phyloP scores from a whole-genome alignment of 53 echinoderm and acorn worm genomes.

The Pentamera pediparva region DNA sequence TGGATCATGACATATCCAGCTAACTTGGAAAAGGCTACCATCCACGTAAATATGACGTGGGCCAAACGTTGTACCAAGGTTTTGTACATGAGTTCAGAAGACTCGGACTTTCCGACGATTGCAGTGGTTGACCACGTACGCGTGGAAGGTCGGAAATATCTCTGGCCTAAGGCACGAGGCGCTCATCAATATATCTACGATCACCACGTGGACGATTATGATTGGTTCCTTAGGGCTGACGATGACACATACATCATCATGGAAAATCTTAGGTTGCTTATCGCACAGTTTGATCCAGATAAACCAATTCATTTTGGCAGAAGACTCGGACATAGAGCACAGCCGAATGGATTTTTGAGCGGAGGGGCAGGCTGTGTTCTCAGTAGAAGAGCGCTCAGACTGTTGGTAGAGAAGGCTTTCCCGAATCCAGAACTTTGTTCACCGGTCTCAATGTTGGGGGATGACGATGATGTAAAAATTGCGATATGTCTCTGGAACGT shows the following conservation, averaged over 20 bases:
- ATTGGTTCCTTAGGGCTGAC: too few species aligned
- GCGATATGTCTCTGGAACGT: conserved; percentile 67
- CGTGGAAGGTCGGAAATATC: conserved; percentile 61
- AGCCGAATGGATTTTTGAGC: conserved; percentile 70
- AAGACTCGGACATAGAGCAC: conserved; percentile 69
- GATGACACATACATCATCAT: too few species aligned
- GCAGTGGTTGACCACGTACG: conserved; percentile 43
- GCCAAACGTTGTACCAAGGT: conserved; percentile 66
- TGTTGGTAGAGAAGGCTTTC: conserved; percentile 48
- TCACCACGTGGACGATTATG: conserved; percentile 60
- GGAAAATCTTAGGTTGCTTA: conserved; percentile 64
- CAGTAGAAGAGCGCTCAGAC: conserved; percentile 50
- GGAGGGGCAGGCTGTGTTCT: conserved; percentile 81
- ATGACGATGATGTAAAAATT: conserved; percentile 77
- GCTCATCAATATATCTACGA: conserved; percentile 67
- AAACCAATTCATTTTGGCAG: conserved; percentile 60
- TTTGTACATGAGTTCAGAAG: conserved; percentile 64
- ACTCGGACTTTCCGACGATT: conserved; percentile 18
- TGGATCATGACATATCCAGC: conserved; percentile 72
- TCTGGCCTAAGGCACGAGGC: conserved; percentile 70
- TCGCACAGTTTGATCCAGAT: conserved; percentile 47
- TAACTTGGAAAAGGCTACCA: conserved; percentile 54
- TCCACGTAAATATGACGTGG: conserved; percentile 75
- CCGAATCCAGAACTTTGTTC: conserved; percentile 29
- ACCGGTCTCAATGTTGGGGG: conserved; percentile 11